phyloP scores from a whole-genome alignment of 64 coral and sea anemone genomes.

The Pocillopora verrucosa region DNA sequence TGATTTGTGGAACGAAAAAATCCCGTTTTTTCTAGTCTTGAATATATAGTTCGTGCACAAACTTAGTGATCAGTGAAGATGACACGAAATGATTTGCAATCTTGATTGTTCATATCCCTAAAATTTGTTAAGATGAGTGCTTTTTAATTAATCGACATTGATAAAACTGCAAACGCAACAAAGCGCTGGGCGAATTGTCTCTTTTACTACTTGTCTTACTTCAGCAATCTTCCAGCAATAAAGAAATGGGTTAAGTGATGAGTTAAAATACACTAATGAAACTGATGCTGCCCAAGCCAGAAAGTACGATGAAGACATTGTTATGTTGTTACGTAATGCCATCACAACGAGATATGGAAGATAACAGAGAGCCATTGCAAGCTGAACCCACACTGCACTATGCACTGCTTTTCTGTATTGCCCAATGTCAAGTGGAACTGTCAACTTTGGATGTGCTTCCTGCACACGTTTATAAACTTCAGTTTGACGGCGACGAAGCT shows the following conservation, averaged over 20 bases:
- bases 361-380: not conserved
- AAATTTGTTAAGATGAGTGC: too few relatives aligned
- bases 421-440: not conserved
- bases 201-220: not conserved
- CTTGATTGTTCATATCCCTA: too few relatives aligned
- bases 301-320: not conserved
- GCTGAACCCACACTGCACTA: not conserved
- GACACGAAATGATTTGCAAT: too few relatives aligned
- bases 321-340: not conserved
- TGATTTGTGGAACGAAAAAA: too few relatives aligned
- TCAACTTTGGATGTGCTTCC: not conserved
- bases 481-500: not conserved
- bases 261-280: not conserved
- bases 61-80: too few relatives aligned
- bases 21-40: too few relatives aligned
- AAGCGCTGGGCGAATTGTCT: too few relatives aligned
- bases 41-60: too few relatives aligned
- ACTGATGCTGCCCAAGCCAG: not conserved
- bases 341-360: not conserved
- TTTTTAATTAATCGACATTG: too few relatives aligned
- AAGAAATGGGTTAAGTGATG: not conserved
- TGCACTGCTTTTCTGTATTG: not conserved
- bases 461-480: not conserved
- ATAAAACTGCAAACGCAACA: too few relatives aligned
- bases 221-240: not conserved